Percentiles rank a stretch among this genome's conserved stretches.
Conservation (phyloP, 2,113 vertebrate species). For the Cheirogaleus medius region DNA sequence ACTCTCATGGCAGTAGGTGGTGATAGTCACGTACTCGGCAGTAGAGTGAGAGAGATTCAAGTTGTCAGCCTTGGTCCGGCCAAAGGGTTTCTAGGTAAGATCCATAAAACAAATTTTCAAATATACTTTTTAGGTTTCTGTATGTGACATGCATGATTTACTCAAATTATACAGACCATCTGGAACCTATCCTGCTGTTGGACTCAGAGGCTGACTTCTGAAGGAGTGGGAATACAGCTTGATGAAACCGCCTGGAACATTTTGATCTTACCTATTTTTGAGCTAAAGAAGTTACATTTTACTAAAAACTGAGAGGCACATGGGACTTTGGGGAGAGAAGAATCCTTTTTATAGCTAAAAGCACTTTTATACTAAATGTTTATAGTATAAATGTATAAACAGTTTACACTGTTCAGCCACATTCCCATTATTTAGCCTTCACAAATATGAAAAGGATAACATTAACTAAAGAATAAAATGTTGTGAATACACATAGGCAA, state of each 20-base stretch:
- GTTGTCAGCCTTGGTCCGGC: neutral
- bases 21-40: neutral
- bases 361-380: constrained; percentile 61
- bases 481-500: neutral
- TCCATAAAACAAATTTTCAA: constrained; percentile 35
- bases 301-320: constrained; percentile 41
- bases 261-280: constrained; percentile 40
- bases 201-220: neutral
- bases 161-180: constrained; percentile 21
- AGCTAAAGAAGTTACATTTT: constrained; percentile 30
- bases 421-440: neutral
- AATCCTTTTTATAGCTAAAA: constrained; percentile 51
- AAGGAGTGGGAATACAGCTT: neutral
- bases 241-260: constrained; percentile 30
- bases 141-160: neutral
- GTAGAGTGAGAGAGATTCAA: neutral
- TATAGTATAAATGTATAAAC: constrained; percentile 51
- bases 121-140: constrained; percentile 9
- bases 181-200: neutral
- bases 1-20: neutral
- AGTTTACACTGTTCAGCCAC: neutral
- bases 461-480: constrained; percentile 8
- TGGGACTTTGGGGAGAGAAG: neutral
- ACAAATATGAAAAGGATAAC: neutral
- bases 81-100: neutral